A percentile compares a stretch with the other conserved stretches of the same genome.
These are phyloP conservation scores for Triplophysa tibetana DNA, from an alignment of 2,113 vertebrate genomes.

Conservation along the genomic window DNA sequence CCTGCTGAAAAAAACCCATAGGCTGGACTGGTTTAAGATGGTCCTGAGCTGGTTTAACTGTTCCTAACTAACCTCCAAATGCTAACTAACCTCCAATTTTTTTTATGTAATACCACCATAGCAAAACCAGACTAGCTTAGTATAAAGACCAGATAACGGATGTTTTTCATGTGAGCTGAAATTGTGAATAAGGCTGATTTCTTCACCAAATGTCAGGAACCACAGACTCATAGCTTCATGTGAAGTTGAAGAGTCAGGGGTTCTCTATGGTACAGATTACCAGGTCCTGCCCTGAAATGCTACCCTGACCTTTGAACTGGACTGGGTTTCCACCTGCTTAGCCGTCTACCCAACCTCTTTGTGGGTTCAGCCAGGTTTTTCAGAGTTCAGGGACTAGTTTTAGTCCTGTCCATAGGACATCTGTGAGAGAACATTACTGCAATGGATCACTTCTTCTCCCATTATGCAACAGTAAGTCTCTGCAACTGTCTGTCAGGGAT, in stretches of 20 bases:
- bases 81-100: too few relatives aligned
- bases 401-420: not conserved
- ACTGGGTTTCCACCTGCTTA: constrained; percentile 18
- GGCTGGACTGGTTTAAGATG: too few relatives aligned
- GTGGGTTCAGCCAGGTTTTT: not conserved
- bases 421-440: not conserved
- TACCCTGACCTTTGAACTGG: constrained; percentile 17
- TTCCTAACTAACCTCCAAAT: too few relatives aligned
- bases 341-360: not conserved
- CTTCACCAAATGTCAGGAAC: not conserved
- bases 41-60: too few relatives aligned
- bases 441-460: not conserved
- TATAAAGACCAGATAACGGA: too few relatives aligned
- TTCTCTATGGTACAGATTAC: constrained; percentile 11
- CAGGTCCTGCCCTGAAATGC: constrained; percentile 13
- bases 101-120: too few relatives aligned
- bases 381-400: constrained; percentile 4
- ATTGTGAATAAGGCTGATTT: not conserved
- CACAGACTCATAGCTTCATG: not conserved
- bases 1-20: too few relatives aligned
- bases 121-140: too few relatives aligned
- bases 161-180: not conserved
- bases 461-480: not conserved
- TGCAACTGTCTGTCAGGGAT: not conserved
- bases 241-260: constrained; percentile 1